Evolutionary conservation across 1,140 invertebrate genomes (phyloP), one percentile per base, ranked within the genome.

Genomic region (Spodoptera frugiperda): DNA sequence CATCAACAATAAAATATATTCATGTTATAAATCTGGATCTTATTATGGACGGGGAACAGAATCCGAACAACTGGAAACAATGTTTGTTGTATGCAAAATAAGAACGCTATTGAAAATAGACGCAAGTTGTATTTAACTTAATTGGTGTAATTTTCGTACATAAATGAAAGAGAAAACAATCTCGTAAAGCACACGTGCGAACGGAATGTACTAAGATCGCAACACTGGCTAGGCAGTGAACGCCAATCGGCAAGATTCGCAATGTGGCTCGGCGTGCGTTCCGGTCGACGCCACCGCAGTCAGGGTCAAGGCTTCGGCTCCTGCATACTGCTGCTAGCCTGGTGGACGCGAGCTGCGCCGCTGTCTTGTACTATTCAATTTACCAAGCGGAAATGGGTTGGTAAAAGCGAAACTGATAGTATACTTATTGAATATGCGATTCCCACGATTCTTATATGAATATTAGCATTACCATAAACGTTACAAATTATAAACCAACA

Each of bases 271-370:
- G 84, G 84, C 87, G 88, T 87, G 86, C 91, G 91, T 93, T 93
- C 91, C 91, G 91, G 91, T 93, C 91, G 91, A 90, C 91, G 91
- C 91, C 91, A 92, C 89, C 91, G 85, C 87, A 87, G 81, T 89
- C 91, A 93, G 92, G 92, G 91, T 93, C 91, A 93, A 93, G 91
- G 91, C 89, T 91, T 91, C 84, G 80, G 81, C 88, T 91, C 87
- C 90, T 91, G 88, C 88, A 87, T 87, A 85, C 85, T 90, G 82
- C 89, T 91, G 89, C 84, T 78, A 85, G 87, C 91, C 90, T 92
- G 80, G 89, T 93, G 86, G 79, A 81, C 79, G 84, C 55, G 77
- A 82, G 78, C 75, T 81, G 71, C 51, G 61, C 53, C 78, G 71
- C 80, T 73, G 82, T 80, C 85, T 86, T 82, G 68, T 67, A 76